phyloP scores from a whole-genome alignment of 2,113 vertebrate genomes.

The Melanerpes aurifrons region DNA sequence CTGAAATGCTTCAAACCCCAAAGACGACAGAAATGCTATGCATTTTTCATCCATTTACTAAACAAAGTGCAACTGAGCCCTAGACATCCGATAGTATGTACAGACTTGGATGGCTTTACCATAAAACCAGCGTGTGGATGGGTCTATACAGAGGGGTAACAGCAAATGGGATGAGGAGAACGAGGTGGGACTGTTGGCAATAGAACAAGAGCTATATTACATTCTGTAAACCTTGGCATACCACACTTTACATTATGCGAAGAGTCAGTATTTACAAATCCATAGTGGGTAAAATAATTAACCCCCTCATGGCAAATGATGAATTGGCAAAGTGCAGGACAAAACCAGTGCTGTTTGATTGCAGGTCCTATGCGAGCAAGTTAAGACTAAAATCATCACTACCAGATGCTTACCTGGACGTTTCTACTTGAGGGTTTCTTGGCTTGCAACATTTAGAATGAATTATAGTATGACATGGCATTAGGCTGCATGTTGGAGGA shows the following conservation, averaged over 20 bases:
- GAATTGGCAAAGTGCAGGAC: conserved; percentile 83
- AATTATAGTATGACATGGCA: conserved; percentile 32
- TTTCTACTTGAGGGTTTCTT: conserved; percentile 65
- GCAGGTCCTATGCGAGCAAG: conserved; percentile 73
- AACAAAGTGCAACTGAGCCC: conserved; percentile 83
- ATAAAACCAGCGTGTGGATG: conserved; percentile 72
- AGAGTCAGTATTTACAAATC: conserved; percentile 90
- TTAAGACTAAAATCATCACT: conserved; percentile 67
- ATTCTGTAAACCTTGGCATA: conserved; percentile 96
- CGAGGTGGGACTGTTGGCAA: conserved; percentile 85
- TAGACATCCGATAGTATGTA: conserved; percentile 78
- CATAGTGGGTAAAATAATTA: conserved; percentile 69
- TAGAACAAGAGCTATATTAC: conserved; percentile 84
- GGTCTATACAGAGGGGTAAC: conserved; percentile 82
- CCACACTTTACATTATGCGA: conserved; percentile 87
- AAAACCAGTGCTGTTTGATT: conserved; percentile 75
- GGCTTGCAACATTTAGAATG: conserved; percentile 72
- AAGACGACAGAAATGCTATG: conserved; percentile 7
- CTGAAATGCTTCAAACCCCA: not conserved
- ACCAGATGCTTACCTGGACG: conserved; percentile 68
- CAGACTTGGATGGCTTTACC: conserved; percentile 86
- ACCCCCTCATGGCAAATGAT: conserved; percentile 56
- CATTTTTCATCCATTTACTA: conserved; percentile 66
- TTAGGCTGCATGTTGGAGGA: conserved; percentile 65
- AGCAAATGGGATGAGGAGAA: conserved; percentile 79